These are phyloP conservation scores for Melanocharis versteri DNA, from an alignment of 2,113 vertebrate genomes.

Conservation along the genomic window DNA sequence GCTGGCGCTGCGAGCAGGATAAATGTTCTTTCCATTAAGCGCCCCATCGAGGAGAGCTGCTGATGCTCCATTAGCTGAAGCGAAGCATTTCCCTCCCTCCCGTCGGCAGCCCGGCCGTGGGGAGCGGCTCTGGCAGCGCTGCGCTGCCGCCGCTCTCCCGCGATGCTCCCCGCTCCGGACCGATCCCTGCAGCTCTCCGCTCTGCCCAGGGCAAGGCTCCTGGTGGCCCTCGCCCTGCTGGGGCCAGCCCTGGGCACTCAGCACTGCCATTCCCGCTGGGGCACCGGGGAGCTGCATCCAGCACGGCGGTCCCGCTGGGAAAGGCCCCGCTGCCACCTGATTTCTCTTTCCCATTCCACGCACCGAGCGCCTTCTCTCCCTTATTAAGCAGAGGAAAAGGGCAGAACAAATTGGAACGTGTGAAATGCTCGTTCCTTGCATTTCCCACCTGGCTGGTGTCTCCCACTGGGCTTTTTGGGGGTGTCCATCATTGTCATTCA, in stretches of 20 bases:
- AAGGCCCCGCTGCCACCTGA: rapidly evolving
- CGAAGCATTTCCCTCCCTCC: not conserved
- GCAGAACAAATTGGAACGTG: not conserved
- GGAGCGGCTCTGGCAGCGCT: not conserved
- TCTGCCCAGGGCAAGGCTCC: not conserved
- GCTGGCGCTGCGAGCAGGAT: not conserved
- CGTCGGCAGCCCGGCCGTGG: not conserved
- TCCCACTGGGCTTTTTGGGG: not conserved
- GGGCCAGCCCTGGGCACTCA: not conserved
- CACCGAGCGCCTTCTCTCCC: not conserved
- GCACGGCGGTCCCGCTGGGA: not conserved
- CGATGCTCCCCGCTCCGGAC: not conserved
- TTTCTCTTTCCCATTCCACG: not conserved
- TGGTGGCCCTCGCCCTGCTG: rapidly evolving
- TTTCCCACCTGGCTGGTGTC: not conserved
- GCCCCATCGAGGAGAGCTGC: slow-evolving; percentile 25
- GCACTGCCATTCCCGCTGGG: not conserved
- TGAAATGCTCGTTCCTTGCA: not conserved
- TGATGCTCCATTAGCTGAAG: slow-evolving; percentile 36
- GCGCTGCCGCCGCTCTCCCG: not conserved
- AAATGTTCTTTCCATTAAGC: not conserved
- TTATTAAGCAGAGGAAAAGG: not conserved
- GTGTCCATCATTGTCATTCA: not conserved
- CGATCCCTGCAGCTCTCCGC: not conserved
- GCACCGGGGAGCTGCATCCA: not conserved